phyloP scores from a whole-genome alignment of 2,888 invertebrate species.

The Pseudococcus viburni region DNA sequence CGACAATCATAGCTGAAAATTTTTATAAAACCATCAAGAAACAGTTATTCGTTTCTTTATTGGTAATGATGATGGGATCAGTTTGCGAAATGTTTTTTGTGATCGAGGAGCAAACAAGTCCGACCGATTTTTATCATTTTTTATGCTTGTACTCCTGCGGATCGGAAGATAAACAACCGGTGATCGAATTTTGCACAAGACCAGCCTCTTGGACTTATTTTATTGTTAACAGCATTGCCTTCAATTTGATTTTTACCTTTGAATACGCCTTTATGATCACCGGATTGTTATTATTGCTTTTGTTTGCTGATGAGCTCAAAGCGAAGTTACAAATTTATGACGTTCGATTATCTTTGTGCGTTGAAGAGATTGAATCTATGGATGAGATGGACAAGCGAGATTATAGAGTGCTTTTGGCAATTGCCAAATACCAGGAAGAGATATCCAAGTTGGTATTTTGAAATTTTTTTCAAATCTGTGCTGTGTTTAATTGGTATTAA shows the following conservation, averaged over 20 bases:
- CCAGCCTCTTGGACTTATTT: neutral
- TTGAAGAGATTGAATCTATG: neutral
- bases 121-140: neutral
- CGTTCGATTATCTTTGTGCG: neutral
- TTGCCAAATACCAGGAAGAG: no score
- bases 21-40: neutral
- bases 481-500: no score
- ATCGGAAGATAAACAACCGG: neutral
- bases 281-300: no score
- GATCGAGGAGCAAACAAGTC: neutral
- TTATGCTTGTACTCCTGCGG: neutral
- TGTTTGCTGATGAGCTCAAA: neutral
- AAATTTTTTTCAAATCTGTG: no score
- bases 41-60: no score
- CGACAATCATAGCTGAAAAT: neutral
- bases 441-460: no score
- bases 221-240: neutral
- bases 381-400: neutral
- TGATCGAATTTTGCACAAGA: neutral
- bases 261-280: neutral
- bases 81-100: neutral
- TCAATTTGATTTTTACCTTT: neutral
- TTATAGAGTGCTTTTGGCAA: neutral
- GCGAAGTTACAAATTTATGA: neutral
- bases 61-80: neutral